Evolutionary conservation across 37 sponge, comb jelly and placozoan species (phyloP), one percentile per base, ranked within the genome.

Genomic region (Agelas oroides): DNA sequence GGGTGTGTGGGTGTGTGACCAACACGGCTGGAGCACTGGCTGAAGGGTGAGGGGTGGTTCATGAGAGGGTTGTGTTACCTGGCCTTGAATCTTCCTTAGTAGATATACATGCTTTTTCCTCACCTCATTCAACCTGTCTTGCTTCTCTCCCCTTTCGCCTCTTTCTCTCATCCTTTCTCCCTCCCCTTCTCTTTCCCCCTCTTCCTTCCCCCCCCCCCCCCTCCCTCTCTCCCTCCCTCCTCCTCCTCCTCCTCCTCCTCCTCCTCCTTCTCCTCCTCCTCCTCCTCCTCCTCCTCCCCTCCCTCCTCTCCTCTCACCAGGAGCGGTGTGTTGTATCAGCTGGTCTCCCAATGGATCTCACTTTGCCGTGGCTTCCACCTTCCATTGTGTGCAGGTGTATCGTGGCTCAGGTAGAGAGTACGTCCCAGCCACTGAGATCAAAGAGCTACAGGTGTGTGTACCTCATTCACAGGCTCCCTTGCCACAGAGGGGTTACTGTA

Each of bases 311-410:
- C 35, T 63, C 54, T 76, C n/a, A 5, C 13, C 77, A 59, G 88
- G 67, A 23, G 73, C 88, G 12, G 75, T 87, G 25, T 57, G 68
- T 75, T 52, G 59, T 34, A 20, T 65, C 3, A 62, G 37, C 34
- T 87, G 88, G 88, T 78, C 78, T 61, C 32, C 75, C 16, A 5
- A 0, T 60, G 67, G 88, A 23, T 41, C 75, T 0, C 5, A 1
- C 33, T 84, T 84, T 53, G 84, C 84, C 14, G 62, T 59, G 18
- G 62, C 54, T 5, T 84, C 64, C 36, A 35, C 75, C 6, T 20
- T 65, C 32, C 75, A 66, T 6, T 13, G 18, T 61, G 63, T 84
- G 15, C 55, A 73, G 38, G 57, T 84, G n/a, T 84, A 59, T 65
- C 23, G 5, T 21, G 78, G 78, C 41, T 40, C 37, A 36, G 32